Conservation (phyloP, 2,113 vertebrate genomes). For the Oryctolagus cuniculus region mOryCun1.1 NC_091434.1:167193501-167194000, state of each 20-base stretch:
- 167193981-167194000: no score
- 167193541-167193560: neutral
- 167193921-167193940: neutral
- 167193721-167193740: neutral
- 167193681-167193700: slow-evolving; percentile 66
- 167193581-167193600: neutral
- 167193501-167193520: neutral
- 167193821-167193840: neutral
- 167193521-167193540: neutral
- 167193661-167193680: neutral
- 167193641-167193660: slow-evolving; percentile 6
- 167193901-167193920: neutral
- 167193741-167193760: neutral
- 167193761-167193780: neutral
- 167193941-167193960: neutral
- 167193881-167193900: neutral
- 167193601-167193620: neutral
- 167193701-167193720: slow-evolving; percentile 67
- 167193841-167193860: neutral
- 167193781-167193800: neutral
- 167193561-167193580: neutral
- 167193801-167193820: neutral
- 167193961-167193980: neutral
- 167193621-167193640: neutral
- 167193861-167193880: neutral